A percentile compares a stretch with the other conserved stretches of the same genome.
phyloP scores from a whole-genome alignment of 2,113 vertebrate genomes.

The Drymodes brunneopygia region DNA sequence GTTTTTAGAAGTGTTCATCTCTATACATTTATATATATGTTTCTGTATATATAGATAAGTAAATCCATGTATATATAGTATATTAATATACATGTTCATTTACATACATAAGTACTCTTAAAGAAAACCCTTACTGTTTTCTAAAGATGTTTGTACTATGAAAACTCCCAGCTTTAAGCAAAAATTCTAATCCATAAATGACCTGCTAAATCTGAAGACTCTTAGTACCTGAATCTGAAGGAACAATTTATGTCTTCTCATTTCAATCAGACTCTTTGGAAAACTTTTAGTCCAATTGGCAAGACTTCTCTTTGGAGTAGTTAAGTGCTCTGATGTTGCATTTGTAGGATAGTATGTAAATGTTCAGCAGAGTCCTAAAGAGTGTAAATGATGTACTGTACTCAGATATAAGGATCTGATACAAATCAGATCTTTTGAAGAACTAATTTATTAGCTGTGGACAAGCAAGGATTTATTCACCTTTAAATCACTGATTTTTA shows the following conservation, averaged over 20 bases:
- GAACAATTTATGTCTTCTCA: background rate
- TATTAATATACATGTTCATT: background rate
- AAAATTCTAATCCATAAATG: background rate
- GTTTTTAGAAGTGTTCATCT: background rate
- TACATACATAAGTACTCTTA: background rate
- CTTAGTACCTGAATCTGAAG: background rate
- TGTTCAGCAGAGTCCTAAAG: background rate
- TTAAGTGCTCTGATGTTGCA: background rate
- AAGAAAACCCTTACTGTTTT: background rate
- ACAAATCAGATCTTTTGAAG: background rate
- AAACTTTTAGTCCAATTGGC: background rate
- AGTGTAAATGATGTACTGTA: background rate
- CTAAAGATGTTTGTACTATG: background rate
- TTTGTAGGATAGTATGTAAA: background rate
- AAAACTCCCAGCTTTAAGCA: fast-evolving
- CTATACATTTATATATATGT: background rate
- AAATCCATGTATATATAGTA: background rate
- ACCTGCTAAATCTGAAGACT: background rate
- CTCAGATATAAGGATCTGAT: background rate
- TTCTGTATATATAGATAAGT: background rate
- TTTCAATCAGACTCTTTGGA: background rate
- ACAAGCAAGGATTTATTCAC: background rate
- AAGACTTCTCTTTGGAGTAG: background rate
- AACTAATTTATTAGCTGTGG: background rate
- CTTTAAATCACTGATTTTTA: background rate